These are phyloP conservation scores for Andrena trimmerana DNA, from an alignment of 2,888 invertebrate species.

Conservation along the genomic window DNA sequence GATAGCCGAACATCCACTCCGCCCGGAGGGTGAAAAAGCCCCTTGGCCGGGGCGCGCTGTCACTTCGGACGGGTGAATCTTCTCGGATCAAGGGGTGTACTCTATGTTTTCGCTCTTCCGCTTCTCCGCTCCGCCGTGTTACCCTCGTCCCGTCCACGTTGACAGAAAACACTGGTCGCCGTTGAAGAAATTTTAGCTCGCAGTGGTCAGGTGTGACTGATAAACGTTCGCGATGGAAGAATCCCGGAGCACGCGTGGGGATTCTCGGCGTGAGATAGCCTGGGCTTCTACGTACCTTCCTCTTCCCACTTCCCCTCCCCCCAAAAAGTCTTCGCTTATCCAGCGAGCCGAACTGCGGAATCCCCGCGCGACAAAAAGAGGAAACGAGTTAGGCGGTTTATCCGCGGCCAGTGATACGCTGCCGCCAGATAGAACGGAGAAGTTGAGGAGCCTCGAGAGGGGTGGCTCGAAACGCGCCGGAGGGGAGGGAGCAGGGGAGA, in stretches of 20 bases:
- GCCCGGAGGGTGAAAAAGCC: not conserved
- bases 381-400: constrained; percentile 38
- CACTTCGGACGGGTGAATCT: not conserved
- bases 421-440: not conserved
- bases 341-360: not conserved
- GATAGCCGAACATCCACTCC: not conserved
- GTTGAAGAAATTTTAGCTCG: no score
- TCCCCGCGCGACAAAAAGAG: not conserved
- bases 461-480: constrained; percentile 22
- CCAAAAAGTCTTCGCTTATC: not conserved
- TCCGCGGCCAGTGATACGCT: constrained; percentile 43
- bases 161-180: no score
- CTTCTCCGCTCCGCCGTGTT: no score
- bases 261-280: no score
- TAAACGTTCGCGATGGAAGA: no score
- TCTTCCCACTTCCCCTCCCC: not conserved
- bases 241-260: no score
- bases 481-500: constrained; percentile 35
- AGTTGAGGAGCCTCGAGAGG: constrained; percentile 1
- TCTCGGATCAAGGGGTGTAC: not conserved
- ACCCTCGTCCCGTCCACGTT: no score
- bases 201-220: no score
- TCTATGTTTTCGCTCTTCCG: no score
- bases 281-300: not conserved
- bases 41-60: not conserved